Conservation (phyloP, 1,140 invertebrate species). For the Zaprionus tsacasi region DNA sequence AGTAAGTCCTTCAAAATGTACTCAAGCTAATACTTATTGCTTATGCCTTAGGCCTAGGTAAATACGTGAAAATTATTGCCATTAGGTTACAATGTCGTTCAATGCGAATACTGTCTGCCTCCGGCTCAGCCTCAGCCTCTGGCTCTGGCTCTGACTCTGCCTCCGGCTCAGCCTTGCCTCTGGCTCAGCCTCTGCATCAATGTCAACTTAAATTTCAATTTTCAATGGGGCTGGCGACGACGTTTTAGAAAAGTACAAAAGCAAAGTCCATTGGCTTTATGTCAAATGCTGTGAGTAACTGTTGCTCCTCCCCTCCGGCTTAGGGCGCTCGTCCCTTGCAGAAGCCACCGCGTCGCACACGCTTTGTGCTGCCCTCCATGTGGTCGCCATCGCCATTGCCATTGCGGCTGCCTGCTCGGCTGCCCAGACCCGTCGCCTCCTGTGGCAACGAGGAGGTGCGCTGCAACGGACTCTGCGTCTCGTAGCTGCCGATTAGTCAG, state of each 20-base stretch:
- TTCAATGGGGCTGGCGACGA: conserved; percentile 42
- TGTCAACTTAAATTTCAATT: conserved; percentile 28
- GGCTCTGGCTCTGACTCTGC: background rate
- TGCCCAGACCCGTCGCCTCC: conserved; percentile 24
- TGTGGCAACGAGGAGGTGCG: conserved; percentile 69
- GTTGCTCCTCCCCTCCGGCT: conserved; percentile 8
- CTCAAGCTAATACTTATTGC: conserved; percentile 29
- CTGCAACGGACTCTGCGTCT: conserved; percentile 59
- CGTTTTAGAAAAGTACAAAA: conserved; percentile 77
- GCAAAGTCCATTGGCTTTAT: conserved; percentile 54
- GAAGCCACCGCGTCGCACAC: conserved; percentile 73
- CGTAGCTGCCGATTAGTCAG: conserved; percentile 79
- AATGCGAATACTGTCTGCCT: conserved; percentile 70
- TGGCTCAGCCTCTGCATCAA: background rate
- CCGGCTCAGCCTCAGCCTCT: background rate
- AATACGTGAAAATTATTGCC: conserved; percentile 83
- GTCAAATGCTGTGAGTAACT: conserved; percentile 29
- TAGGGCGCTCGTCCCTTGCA: conserved; percentile 75
- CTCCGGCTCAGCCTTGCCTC: background rate
- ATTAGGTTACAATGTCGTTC: conserved; percentile 80
- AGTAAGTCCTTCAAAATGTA: conserved; percentile 14
- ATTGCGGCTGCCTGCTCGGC: conserved; percentile 7
- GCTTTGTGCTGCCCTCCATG: conserved; percentile 37
- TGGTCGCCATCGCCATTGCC: background rate
- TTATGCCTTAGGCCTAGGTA: conserved; percentile 63